Evolutionary conservation across 2,888 invertebrate species (phyloP).

Genomic region (Hymenopus coronatus): DNA sequence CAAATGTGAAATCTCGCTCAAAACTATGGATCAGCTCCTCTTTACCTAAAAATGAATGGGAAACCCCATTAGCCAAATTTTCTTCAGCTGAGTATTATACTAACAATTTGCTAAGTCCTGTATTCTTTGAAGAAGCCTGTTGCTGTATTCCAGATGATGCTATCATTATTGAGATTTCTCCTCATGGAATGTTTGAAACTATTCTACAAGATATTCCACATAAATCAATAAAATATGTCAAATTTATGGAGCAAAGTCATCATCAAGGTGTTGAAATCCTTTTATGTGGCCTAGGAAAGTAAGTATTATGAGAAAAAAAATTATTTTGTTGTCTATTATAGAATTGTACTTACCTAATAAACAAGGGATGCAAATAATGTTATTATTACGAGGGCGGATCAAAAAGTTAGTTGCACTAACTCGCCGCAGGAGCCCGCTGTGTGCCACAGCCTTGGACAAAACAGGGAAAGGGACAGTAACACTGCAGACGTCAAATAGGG

Average conservation of each 20-base stretch:
- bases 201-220: slow-evolving; percentile 80
- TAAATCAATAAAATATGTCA: slow-evolving; percentile 66
- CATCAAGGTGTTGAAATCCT: slow-evolving; percentile 52
- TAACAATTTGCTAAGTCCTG: slow-evolving; percentile 91
- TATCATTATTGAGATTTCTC: slow-evolving; percentile 87
- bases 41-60: slow-evolving; percentile 70
- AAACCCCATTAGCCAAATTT: slow-evolving; percentile 57
- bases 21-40: slow-evolving; percentile 84
- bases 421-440: too few species aligned
- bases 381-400: too few species aligned
- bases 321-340: too few species aligned
- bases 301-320: slow-evolving; percentile 34
- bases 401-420: too few species aligned
- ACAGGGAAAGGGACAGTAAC: too few species aligned
- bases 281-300: slow-evolving; percentile 52
- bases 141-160: slow-evolving; percentile 82
- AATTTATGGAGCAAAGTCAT: slow-evolving; percentile 61
- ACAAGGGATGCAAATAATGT: too few species aligned
- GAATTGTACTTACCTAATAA: too few species aligned
- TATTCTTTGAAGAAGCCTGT: slow-evolving; percentile 86
- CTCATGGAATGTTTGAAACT: slow-evolving; percentile 90
- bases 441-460: too few species aligned
- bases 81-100: slow-evolving; percentile 91
- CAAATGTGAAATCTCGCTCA: slow-evolving; percentile 64
- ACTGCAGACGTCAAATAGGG: too few species aligned